Conservation (phyloP, 2,888 invertebrate genomes). For the Diplolepis rosae region DNA sequence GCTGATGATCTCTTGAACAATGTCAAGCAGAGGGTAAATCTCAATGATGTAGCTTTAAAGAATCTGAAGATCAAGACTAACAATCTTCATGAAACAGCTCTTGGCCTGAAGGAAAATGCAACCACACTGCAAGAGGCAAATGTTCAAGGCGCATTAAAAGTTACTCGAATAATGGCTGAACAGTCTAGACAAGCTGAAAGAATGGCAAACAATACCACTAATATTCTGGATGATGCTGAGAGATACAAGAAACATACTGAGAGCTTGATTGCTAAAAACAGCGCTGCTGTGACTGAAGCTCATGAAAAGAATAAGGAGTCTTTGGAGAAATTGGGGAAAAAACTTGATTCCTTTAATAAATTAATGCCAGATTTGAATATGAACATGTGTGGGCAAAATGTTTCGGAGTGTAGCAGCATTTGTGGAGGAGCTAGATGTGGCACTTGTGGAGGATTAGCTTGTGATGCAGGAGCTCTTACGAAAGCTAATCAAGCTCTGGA, state of each 20-base stretch:
- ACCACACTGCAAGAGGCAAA: conserved; percentile 95
- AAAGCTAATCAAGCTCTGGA: conserved; percentile 92
- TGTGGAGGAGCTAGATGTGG: conserved; percentile 98
- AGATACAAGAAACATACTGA: conserved; percentile 68
- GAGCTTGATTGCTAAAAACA: conserved; percentile 62
- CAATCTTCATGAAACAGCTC: conserved; percentile 79
- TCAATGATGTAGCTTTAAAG: conserved; percentile 69
- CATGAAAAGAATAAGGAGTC: conserved; percentile 61
- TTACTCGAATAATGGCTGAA: conserved; percentile 85
- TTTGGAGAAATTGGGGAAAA: conserved; percentile 67
- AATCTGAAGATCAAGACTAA: conserved; percentile 74
- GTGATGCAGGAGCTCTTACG: conserved; percentile 91
- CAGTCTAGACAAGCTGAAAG: conserved; percentile 77
- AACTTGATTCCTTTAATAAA: conserved; percentile 81
- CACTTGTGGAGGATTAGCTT: conserved; percentile 90
- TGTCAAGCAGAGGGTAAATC: conserved; percentile 79
- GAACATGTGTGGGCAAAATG: conserved; percentile 78
- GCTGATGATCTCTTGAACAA: conserved; percentile 80
- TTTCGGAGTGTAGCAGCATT: conserved; percentile 73
- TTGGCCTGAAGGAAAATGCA: conserved; percentile 88
- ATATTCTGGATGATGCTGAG: conserved; percentile 68
- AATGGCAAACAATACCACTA: conserved; percentile 72
- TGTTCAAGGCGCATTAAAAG: conserved; percentile 93
- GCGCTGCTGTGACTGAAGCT: conserved; percentile 59
- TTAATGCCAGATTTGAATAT: conserved; percentile 90